Conservation (phyloP, 1,140 invertebrate species). For the Panagrolaimus sp. region DNA sequence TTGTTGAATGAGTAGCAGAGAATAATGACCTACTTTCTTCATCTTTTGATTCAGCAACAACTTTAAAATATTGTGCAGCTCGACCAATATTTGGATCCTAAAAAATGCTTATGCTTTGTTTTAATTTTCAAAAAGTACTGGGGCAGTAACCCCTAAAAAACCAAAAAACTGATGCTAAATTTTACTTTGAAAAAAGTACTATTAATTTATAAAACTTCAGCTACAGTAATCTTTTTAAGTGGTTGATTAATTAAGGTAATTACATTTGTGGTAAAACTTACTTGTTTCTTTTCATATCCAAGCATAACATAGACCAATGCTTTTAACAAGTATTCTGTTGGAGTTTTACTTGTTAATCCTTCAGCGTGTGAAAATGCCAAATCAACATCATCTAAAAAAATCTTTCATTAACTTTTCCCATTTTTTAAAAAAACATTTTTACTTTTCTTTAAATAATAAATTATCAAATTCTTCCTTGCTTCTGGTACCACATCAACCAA, state of each 20-base stretch:
- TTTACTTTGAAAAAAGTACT: too few relatives aligned
- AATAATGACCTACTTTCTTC: constrained; percentile 69
- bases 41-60: constrained; percentile 86
- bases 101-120: constrained; percentile 58
- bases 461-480: constrained; percentile 87
- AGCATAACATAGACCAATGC: constrained; percentile 46
- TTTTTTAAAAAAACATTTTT: too few relatives aligned
- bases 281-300: constrained; percentile 19
- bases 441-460: constrained; percentile 75
- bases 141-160: too few relatives aligned
- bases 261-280: too few relatives aligned
- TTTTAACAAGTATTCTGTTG: constrained; percentile 74
- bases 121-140: not conserved
- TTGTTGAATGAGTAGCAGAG: too few relatives aligned
- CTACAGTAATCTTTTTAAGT: too few relatives aligned
- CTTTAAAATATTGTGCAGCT: constrained; percentile 89
- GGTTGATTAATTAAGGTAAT: too few relatives aligned
- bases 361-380: constrained; percentile 18
- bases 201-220: too few relatives aligned
- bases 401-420: too few relatives aligned
- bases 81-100: constrained; percentile 85
- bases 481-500: constrained; percentile 91
- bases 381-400: constrained; percentile 1
- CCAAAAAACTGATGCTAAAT: too few relatives aligned
- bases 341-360: constrained; percentile 69